Conservation (phyloP, 2,888 invertebrate genomes). For the Pristionchus entomophagus region DNA sequence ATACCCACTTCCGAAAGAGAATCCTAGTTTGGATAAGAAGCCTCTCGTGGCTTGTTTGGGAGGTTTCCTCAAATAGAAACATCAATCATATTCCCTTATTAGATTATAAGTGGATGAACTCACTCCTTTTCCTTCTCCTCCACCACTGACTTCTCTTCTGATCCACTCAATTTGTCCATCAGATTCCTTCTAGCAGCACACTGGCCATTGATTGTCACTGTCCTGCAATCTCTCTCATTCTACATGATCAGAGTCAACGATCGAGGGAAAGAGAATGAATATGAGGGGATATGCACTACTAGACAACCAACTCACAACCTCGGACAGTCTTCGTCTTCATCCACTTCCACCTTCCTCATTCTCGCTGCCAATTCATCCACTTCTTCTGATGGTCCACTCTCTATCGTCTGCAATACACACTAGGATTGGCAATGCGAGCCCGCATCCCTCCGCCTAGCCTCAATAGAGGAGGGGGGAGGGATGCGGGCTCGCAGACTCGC, state of each 20-base stretch:
- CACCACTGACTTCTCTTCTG: background rate
- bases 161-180: background rate
- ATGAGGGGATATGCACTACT: background rate
- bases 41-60: too few relatives aligned
- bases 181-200: background rate
- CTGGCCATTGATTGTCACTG: background rate
- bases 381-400: background rate
- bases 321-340: background rate
- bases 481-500: too few relatives aligned
- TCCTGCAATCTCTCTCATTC: background rate
- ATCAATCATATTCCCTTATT: too few relatives aligned
- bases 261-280: background rate
- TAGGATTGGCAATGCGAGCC: too few relatives aligned
- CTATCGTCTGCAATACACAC: background rate
- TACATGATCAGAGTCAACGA: background rate
- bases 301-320: slow-evolving; percentile 20
- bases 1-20: background rate
- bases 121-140: background rate
- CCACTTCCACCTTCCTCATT: slow-evolving; percentile 5
- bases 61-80: too few relatives aligned
- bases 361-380: background rate
- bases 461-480: too few relatives aligned
- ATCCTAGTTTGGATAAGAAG: background rate
- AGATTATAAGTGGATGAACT: background rate
- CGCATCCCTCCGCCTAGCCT: too few relatives aligned